Evolutionary conservation across 2,113 vertebrate genomes (phyloP), one percentile per base, ranked within the genome.

Genomic region (Ciconia stormi): DNA sequence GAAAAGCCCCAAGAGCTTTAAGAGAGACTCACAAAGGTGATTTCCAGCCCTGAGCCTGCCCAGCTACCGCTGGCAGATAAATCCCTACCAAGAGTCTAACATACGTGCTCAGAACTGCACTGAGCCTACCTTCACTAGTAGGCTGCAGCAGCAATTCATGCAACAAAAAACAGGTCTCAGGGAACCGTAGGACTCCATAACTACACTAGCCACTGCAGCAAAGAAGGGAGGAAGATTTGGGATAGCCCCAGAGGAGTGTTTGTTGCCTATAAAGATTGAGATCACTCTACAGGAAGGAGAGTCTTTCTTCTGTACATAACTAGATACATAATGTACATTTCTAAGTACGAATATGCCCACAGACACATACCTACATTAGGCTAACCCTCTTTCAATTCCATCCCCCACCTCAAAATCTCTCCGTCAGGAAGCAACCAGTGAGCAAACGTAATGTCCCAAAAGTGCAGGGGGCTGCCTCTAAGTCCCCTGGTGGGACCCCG

Each of bases 41-140:
- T 47, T 94, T 55, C 44, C 36, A 91, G 61, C 10, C 65, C 29
- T 38, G 42, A 73, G 18, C 69, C 59, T 61, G 56, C 29, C 44
- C n/a, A 47, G 70, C 13, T 21, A 55, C 16, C 10, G 26, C 53
- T 34, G 30, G 34, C 36, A 89, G 20, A 80, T n/a, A 53, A 89
- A 95, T 21, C 18, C 46, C 67, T 71, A 55, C 14, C 25, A 52
- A 10, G 21, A 67, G 22, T n/a, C 29, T 44, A 55, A 63, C 23
- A 36, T 2, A 9, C 1, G 1, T 1, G 4, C 34, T 67, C 29
- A 38, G 34, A 71, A 70, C 12, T 13, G 26, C 0, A 1, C 7
- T 61, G 32, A 74, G 21, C 22, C 46, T 3, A 7, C 34, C 46
- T 70, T n/a, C 52, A 17, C 22, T 21, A n/a, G 44, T 14, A 17